phyloP scores from a whole-genome alignment of 2,113 vertebrate genomes.

The Embiotoca jacksoni region DNA sequence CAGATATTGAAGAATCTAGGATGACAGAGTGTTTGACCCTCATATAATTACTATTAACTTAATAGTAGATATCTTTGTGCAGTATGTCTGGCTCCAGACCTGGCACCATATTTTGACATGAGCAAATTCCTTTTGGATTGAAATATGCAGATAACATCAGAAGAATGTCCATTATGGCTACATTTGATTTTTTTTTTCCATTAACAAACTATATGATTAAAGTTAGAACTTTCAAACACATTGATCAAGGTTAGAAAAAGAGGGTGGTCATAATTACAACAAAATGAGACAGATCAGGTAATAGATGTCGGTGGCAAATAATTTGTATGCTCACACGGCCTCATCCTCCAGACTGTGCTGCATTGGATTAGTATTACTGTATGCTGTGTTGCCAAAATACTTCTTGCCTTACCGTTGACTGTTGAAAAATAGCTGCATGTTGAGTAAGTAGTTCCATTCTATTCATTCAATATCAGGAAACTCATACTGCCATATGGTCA shows the following conservation, averaged over 20 bases:
- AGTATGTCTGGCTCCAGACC: background rate
- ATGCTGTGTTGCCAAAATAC: background rate
- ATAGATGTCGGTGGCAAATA: background rate
- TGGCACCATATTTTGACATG: background rate
- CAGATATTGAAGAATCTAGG: background rate
- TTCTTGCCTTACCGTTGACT: background rate
- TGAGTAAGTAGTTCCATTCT: background rate
- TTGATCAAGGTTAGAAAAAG: background rate
- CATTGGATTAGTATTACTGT: background rate
- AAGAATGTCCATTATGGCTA: background rate
- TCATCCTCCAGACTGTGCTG: background rate
- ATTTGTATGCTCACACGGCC: no score
- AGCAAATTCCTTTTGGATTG: background rate
- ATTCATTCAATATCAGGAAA: no score
- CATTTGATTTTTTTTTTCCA: no score
- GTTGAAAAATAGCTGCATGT: background rate
- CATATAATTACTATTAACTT: conserved; percentile 15
- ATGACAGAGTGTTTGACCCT: background rate
- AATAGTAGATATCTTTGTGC: background rate
- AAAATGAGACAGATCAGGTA: background rate
- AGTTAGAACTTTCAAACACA: no score
- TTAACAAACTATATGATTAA: no score
- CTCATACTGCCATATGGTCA: no score
- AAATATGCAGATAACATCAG: background rate
- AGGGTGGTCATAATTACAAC: background rate